Percentiles rank a stretch among this genome's conserved stretches.
Conservation (phyloP, 2,113 vertebrate species). For the Cepphus grylle region DNA sequence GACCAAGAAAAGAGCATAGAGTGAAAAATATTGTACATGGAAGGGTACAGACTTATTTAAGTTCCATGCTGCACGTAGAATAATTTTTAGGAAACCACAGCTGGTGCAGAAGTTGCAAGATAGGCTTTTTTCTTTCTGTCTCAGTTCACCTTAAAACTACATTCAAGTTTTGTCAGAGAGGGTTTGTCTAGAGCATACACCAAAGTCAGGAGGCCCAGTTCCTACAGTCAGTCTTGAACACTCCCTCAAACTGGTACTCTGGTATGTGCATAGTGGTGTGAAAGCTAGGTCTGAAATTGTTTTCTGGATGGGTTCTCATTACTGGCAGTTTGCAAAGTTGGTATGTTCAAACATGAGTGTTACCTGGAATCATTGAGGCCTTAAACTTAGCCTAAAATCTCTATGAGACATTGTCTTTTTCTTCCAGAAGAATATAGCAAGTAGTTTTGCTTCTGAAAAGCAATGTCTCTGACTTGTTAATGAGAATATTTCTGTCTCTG, state of each 20-base stretch:
- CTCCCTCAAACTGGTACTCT: too few relatives aligned
- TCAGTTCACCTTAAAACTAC: background rate
- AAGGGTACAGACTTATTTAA: background rate
- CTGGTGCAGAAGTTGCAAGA: background rate
- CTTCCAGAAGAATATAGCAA: background rate
- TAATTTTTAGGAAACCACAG: background rate
- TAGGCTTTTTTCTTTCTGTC: background rate
- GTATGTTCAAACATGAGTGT: background rate
- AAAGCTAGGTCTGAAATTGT: background rate
- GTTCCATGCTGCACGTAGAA: background rate
- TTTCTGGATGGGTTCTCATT: background rate
- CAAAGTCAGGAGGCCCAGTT: background rate
- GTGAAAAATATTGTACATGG: background rate
- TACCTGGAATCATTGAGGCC: background rate
- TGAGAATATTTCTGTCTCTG: background rate
- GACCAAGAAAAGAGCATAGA: background rate
- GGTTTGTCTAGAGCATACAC: background rate
- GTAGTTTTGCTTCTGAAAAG: background rate
- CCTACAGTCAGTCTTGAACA: background rate
- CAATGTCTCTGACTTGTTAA: background rate
- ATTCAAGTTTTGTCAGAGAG: background rate
- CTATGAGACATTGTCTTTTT: background rate
- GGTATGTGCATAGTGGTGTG: background rate
- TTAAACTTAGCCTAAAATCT: background rate
- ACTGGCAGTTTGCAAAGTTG: background rate